A percentile compares a stretch with the other conserved stretches of the same genome.
Evolutionary conservation across 2,797 vertebrate species (phyloP).

Genomic region (Spheniscus humboldti): DNA sequence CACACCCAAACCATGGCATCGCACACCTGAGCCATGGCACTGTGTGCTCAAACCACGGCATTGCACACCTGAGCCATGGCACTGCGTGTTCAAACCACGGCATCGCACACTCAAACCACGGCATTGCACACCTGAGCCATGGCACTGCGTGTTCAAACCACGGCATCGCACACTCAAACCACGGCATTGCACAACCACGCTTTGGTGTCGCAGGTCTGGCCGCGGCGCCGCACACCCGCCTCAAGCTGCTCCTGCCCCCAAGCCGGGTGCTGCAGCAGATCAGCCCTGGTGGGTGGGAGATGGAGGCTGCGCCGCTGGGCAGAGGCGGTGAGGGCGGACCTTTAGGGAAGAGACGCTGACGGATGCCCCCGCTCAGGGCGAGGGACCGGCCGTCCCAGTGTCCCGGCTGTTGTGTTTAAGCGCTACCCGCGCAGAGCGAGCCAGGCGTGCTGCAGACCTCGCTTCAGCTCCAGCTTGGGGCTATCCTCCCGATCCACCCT

Average conservation of each 20-base stretch:
- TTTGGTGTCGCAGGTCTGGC: neutral
- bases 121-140: too few relatives aligned
- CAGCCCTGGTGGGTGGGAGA: neutral
- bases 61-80: accelerated
- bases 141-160: too few relatives aligned
- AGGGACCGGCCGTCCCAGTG: accelerated
- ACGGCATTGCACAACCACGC: accelerated
- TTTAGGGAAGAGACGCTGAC: neutral
- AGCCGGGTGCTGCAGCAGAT: neutral
- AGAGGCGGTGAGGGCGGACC: neutral
- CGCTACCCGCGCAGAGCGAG: accelerated
- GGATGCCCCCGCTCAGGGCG: neutral
- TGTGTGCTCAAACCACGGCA: neutral
- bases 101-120: neutral
- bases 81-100: neutral
- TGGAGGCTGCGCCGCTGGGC: accelerated
- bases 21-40: accelerated
- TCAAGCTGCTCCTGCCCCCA: neutral
- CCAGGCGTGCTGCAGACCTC: neutral
- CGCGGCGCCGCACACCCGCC: accelerated
- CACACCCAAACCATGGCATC: neutral
- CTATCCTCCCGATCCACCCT: neutral
- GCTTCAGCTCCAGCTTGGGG: neutral
- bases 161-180: too few relatives aligned
- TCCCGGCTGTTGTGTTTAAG: neutral